Conservation (phyloP, 2,113 vertebrate genomes). For the Chaenogobius annularis region DNA sequence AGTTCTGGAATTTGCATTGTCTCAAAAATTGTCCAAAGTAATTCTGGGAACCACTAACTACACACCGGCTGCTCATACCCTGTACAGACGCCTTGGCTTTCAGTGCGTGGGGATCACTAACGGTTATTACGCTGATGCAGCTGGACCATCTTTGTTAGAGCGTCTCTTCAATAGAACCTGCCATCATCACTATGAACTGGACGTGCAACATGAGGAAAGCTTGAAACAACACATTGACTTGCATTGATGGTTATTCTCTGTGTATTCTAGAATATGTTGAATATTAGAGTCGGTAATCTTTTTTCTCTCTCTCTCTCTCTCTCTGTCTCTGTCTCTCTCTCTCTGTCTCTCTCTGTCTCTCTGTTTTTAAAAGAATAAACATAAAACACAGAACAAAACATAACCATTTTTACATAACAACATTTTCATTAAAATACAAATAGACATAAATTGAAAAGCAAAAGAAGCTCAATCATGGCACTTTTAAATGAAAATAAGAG, state of each 20-base stretch:
- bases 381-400: no score
- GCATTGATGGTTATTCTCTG: not conserved
- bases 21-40: conserved; percentile 78
- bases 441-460: no score
- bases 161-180: conserved; percentile 85
- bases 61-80: conserved; percentile 80
- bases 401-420: no score
- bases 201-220: conserved; percentile 14
- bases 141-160: conserved; percentile 78
- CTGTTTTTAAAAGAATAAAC: no score
- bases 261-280: not conserved
- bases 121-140: conserved; percentile 69
- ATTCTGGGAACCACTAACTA: conserved; percentile 86
- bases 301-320: no score
- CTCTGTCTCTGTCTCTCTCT: no score
- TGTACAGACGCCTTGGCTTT: conserved; percentile 87
- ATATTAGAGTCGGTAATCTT: not conserved
- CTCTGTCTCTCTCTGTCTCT: no score
- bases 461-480: no score
- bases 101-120: conserved; percentile 79
- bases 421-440: no score
- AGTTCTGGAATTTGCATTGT: conserved; percentile 83
- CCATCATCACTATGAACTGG: conserved; percentile 84
- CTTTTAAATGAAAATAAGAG: no score
- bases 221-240: not conserved